phyloP scores from a whole-genome alignment of 2,797 vertebrate species.

The Emydoidea blandingii region DNA sequence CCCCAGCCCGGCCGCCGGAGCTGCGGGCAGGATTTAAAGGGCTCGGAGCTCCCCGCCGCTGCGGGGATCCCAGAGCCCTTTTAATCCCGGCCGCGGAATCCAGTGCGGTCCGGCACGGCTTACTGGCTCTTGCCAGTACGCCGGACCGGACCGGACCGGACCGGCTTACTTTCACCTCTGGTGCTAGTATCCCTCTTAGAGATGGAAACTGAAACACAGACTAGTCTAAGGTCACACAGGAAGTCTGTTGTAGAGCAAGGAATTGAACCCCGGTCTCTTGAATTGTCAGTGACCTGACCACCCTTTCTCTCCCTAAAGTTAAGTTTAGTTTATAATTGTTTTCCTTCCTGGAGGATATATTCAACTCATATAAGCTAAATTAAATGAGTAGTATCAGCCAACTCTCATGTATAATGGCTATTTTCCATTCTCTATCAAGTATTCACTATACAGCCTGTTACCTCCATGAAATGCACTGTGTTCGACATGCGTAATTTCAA shows the following conservation, averaged over 20 bases:
- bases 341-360: not conserved
- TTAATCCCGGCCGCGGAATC: too few relatives aligned
- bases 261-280: not conserved
- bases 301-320: not conserved
- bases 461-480: not conserved
- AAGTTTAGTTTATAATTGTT: not conserved
- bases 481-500: not conserved
- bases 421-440: not conserved
- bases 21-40: too few relatives aligned
- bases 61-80: too few relatives aligned
- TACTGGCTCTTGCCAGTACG: too few relatives aligned
- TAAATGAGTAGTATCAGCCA: not conserved
- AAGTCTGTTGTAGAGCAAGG: not conserved
- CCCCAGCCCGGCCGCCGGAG: too few relatives aligned
- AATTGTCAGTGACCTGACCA: not conserved
- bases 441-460: not conserved
- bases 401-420: not conserved
- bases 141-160: too few relatives aligned
- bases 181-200: not conserved
- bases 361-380: not conserved
- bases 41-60: too few relatives aligned
- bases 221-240: not conserved
- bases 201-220: accelerated
- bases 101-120: too few relatives aligned
- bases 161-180: too few relatives aligned